Percentiles rank a stretch among this genome's conserved stretches.
phyloP scores from a whole-genome alignment of 30 jellyfish, hydroid and myxozoan genomes.

The Sanderia malayensis region DNA sequence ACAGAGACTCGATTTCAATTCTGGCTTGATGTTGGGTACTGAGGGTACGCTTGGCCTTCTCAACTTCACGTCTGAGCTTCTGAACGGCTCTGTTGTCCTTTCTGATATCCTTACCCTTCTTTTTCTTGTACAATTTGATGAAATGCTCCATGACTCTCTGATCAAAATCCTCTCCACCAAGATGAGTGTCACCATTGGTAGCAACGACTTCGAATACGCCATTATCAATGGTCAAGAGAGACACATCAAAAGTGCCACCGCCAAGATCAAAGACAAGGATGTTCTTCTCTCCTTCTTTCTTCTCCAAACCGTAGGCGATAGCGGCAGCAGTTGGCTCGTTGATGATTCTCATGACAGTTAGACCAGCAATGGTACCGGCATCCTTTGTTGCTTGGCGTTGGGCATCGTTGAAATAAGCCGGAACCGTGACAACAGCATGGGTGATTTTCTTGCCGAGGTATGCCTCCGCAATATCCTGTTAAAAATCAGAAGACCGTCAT shows the following conservation, averaged over 20 bases:
- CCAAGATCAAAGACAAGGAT: conserved; percentile 99
- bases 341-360: conserved; percentile 97
- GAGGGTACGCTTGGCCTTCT: conserved; percentile 98
- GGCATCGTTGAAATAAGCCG: conserved; percentile 99
- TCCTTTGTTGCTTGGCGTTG: conserved; percentile 99
- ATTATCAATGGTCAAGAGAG: conserved; percentile 95
- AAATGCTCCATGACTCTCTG: conserved; percentile 98
- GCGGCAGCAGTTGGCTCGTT: conserved; percentile 99
- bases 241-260: conserved; percentile 99
- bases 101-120: conserved; percentile 94
- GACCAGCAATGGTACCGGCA: conserved; percentile 99
- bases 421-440: conserved; percentile 99
- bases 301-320: conserved; percentile 98
- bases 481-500: too few species aligned
- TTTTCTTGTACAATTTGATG: conserved; percentile 93
- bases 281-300: conserved; percentile 98
- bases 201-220: conserved; percentile 99
- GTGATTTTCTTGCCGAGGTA: conserved; percentile 98
- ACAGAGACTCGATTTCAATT: conserved; percentile 91
- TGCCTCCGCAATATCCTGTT: conserved; percentile 97
- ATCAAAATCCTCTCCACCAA: conserved; percentile 99
- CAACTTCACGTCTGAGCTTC: conserved; percentile 99
- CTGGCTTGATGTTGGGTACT: conserved; percentile 99
- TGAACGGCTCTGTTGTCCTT: conserved; percentile 98
- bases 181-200: conserved; percentile 99